Base-by-base conservation (phyloP, 2,888 invertebrate species). In the Drosophila yooni region DNA sequence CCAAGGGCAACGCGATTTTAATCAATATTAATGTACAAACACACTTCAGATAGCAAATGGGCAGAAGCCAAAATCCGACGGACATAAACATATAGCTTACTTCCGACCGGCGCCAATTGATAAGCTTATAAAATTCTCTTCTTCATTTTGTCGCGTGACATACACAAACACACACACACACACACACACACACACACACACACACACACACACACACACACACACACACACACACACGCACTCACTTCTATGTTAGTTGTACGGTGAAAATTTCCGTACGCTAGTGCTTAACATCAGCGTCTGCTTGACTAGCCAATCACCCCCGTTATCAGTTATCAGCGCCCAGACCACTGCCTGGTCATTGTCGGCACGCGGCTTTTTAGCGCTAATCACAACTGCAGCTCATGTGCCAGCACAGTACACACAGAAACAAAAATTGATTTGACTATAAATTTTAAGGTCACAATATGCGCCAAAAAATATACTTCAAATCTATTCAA, bases 201-300 rank as follows among this genome's bases (percentile, higher is more conserved):
- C 21, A 21, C 43, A 43, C n/a, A 43, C 43, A 6, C 36, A 21
- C 52, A 1, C 13, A 46, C 3, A 21, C 21, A 21, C 43, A 43
- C n/a, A 43, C 43, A 6, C 36, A 21, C 52, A 54, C 36, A 18
- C 10, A 25, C 5, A 34, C 18, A 18, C 11, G 2, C 33, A 25
- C 5, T 5, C 15, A 34, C 3, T 53, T 15, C 21, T 54, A 15
- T 21, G 31, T 53, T 25, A 34, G 10, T 36, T 36, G 64, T 63
- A 36, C 59, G 43, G 63, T 67, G 76, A 74, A 89, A 71, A 79
- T 87, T 83, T 83, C 89, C 83, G 78, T 57, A 69, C 61, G 31
- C 71, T 51, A 56, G 66, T 62, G 21, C 43, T 83, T 43, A 57
- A 68, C 85, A 80, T 65, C 76, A 82, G 79, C 82, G 88, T 50